Evolutionary conservation across 2,888 invertebrate genomes (phyloP).

Genomic region (Drosophila mayaguana): DNA sequence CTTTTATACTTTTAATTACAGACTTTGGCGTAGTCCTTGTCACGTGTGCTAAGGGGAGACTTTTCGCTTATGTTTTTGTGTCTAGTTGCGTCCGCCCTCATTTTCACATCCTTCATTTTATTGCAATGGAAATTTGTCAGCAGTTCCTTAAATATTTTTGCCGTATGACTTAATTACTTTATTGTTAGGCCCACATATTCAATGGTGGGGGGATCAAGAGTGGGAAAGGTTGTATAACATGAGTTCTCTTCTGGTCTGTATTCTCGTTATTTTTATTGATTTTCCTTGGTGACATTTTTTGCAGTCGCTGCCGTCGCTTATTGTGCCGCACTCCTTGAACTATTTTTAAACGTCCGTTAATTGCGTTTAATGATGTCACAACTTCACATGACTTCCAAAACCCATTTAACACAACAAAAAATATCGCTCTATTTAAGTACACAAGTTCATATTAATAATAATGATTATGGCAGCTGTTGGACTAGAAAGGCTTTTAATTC

Average conservation of each 20-base stretch:
- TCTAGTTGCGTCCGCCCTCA: conserved; percentile 14
- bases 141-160: conserved; percentile 30
- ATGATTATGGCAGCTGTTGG: conserved; percentile 12
- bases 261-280: conserved; percentile 42
- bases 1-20: conserved; percentile 66
- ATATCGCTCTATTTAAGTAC: conserved; percentile 25
- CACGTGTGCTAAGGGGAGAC: conserved; percentile 30
- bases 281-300: conserved; percentile 47
- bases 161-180: conserved; percentile 51
- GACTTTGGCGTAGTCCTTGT: conserved; percentile 56
- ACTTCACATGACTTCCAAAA: conserved; percentile 32
- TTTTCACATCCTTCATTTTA: conserved; percentile 24
- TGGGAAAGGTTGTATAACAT: neutral
- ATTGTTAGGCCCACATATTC: conserved; percentile 26
- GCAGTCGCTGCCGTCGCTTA: conserved; percentile 27
- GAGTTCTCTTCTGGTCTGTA: conserved; percentile 10
- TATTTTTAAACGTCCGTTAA: conserved; percentile 47
- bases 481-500: conserved; percentile 5
- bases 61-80: conserved; percentile 9
- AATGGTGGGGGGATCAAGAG: neutral
- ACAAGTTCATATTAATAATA: conserved; percentile 22
- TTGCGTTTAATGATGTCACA: conserved; percentile 47
- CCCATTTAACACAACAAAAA: conserved; percentile 14
- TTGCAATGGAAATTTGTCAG: conserved; percentile 41
- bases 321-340: conserved; percentile 46